Conservation (phyloP, 2,888 invertebrate genomes). For the Lasioglossum marginatum region DNA sequence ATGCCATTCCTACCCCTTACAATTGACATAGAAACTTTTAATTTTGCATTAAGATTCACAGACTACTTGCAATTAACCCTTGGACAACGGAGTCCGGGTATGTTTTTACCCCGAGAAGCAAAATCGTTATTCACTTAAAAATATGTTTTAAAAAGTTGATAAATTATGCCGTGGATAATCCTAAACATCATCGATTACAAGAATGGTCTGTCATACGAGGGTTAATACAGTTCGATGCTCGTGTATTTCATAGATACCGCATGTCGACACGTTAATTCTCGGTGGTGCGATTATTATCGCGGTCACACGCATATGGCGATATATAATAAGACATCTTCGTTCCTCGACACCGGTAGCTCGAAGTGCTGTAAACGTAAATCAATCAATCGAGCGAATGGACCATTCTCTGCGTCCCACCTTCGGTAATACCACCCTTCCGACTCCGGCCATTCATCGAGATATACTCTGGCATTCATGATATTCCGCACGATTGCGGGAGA, state of each 20-base stretch:
- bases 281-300: not conserved
- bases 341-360: slow-evolving; percentile 23
- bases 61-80: too few relatives aligned
- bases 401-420: slow-evolving; percentile 63
- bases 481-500: slow-evolving; percentile 79
- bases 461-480: slow-evolving; percentile 80
- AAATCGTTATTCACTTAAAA: not conserved
- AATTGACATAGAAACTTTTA: not conserved
- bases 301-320: slow-evolving; percentile 17
- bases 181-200: not conserved
- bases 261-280: not conserved
- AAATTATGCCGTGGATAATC: not conserved
- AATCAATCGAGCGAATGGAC: slow-evolving; percentile 71
- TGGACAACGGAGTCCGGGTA: too few relatives aligned
- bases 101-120: too few relatives aligned
- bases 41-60: too few relatives aligned
- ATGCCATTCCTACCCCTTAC: too few relatives aligned
- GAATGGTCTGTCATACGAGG: too few relatives aligned
- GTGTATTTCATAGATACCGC: not conserved
- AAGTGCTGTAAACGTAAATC: slow-evolving; percentile 67
- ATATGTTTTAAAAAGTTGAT: not conserved
- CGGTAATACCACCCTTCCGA: slow-evolving; percentile 71
- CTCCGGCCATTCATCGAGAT: slow-evolving; percentile 76
- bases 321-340: slow-evolving; percentile 55
- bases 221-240: not conserved